Base-by-base conservation (phyloP, 2,113 vertebrate species). In the Progne subis region DNA sequence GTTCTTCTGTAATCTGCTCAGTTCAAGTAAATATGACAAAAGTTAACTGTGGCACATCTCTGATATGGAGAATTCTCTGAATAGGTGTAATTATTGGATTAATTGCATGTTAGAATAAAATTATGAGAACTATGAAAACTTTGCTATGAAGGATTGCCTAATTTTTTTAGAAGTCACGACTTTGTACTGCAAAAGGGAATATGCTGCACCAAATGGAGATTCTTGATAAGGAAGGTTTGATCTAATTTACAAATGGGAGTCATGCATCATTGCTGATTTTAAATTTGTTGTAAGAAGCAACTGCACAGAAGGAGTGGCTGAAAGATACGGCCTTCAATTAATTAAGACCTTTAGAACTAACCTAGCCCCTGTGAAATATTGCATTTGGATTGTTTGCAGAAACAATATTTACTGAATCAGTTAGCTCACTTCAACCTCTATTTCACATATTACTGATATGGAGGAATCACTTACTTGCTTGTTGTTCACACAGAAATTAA, bases 1-100 rank as follows among this genome's bases (percentile, higher is more conserved):
- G 63, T 53, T 98, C 98, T 90, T 98, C 96, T 20, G 50, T 97
- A 14, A 98, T 74, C 98, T 98, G 97, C 57, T 64, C 64, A 79
- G 53, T 71, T 21, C 65, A 74, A 88, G 86, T 25, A 82, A 92
- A 81, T 28, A 47, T 1, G 12, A 75, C 39, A 64, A 13, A 82
- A 63, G n/a, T 70, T 81, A 90, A 61, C 39, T 39, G 37, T 32
- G 47, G 55, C 39, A 76, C 16, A 55, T 29, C 14, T 64, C 59
- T 72, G 75, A 72, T 39, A 76, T 0, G 17, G 31, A 53, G 25
- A 37, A 8, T 60, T 47, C 26, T 53, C 49, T 57, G 46, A 65
- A 46, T 49, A 92, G 80, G 14, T 57, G 9, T n/a, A 56, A 56
- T 60, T 61, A 90, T 15, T 72, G 32, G 37, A 80, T 13, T 89